Conservation (phyloP, 2,113 vertebrate species). For the Anolis sagrei region DNA sequence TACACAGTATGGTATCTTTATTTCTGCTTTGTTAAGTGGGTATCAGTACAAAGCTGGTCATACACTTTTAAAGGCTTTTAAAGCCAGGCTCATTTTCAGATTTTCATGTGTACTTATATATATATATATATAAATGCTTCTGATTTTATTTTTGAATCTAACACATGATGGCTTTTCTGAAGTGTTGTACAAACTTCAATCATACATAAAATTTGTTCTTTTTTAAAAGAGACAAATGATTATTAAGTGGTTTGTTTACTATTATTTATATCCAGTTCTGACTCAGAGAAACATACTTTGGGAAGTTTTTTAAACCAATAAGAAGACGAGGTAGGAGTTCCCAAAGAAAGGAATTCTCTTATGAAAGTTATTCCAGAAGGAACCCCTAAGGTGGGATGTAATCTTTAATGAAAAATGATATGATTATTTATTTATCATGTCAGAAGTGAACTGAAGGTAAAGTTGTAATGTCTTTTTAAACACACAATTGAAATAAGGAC, state of each 20-base stretch:
- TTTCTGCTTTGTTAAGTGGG: conserved; percentile 82
- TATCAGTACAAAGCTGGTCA: conserved; percentile 75
- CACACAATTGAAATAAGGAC: background rate
- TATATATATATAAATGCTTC: conserved; percentile 78
- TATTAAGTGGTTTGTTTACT: conserved; percentile 73
- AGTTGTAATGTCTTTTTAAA: no score
- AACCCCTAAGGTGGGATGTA: conserved; percentile 16
- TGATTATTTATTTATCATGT: no score
- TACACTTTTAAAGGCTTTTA: conserved; percentile 79
- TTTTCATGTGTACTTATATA: conserved; percentile 81
- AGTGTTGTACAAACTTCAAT: conserved; percentile 83
- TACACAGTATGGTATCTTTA: conserved; percentile 77
- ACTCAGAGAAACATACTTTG: conserved; percentile 58
- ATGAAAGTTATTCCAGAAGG: conserved; percentile 32
- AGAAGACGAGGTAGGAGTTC: background rate
- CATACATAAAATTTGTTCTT: conserved; percentile 82
- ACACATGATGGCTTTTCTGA: conserved; percentile 80
- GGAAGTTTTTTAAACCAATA: conserved; percentile 15
- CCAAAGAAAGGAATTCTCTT: conserved; percentile 32
- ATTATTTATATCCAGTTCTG: conserved; percentile 67
- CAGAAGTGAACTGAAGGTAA: no score
- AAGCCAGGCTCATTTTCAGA: conserved; percentile 74
- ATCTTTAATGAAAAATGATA: conserved; percentile 15
- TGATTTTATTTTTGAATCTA: conserved; percentile 83
- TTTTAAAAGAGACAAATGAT: conserved; percentile 76